Conservation (phyloP, 1,140 invertebrate genomes). For the Calycopis cecrops region DNA sequence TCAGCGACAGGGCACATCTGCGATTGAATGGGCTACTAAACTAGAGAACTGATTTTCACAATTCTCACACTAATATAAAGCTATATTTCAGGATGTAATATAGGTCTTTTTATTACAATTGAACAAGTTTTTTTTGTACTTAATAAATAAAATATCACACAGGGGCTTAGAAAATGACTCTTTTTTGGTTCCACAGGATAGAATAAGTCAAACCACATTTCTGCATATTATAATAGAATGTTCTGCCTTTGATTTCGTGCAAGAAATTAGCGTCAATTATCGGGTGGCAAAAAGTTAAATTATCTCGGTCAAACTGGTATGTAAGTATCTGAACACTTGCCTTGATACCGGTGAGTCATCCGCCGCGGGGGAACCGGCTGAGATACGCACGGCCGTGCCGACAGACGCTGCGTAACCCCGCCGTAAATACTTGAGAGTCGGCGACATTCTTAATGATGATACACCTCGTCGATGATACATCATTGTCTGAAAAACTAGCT, state of each 20-base stretch:
- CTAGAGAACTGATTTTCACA: no score
- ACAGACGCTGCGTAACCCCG: conserved; percentile 28
- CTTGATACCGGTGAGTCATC: conserved; percentile 60
- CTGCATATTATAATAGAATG: background rate
- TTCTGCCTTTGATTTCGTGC: background rate
- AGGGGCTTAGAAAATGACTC: no score
- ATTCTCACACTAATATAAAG: no score
- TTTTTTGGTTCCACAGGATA: no score
- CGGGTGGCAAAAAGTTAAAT: conserved; percentile 2
- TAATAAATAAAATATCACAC: no score
- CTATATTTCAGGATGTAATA: no score
- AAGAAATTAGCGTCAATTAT: background rate
- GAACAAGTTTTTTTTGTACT: no score
- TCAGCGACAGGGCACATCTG: no score
- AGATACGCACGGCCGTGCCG: conserved; percentile 29
- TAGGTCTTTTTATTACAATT: no score
- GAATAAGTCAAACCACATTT: background rate
- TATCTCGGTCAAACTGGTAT: conserved; percentile 8
- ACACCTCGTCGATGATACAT: no score
- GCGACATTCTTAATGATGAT: background rate
- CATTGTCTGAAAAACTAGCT: no score
- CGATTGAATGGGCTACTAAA: no score
- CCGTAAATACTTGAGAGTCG: conserved; percentile 11
- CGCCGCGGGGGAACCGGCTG: conserved; percentile 46
- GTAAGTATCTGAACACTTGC: conserved; percentile 26